Evolutionary conservation across 1,140 invertebrate species (phyloP).

Genomic region (Drosophila truncata): DNA sequence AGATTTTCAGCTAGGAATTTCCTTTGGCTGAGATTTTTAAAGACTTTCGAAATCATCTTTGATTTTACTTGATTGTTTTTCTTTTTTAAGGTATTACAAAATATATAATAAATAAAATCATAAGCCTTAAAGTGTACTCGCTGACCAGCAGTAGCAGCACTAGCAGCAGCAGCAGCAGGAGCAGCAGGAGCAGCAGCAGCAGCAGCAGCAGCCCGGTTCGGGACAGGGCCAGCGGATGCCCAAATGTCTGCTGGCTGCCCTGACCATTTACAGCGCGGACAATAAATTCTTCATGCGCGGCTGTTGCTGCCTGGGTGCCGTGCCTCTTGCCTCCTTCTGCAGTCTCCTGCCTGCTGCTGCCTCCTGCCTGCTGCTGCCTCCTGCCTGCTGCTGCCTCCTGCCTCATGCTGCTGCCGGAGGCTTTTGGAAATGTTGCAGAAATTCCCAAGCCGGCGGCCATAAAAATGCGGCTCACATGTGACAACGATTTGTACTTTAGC

Average conservation of each 20-base stretch:
- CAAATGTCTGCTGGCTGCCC: slow-evolving; percentile 58
- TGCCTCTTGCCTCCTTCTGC: not conserved
- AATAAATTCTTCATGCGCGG: slow-evolving; percentile 74
- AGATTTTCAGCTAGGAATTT: not conserved
- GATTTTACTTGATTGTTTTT: not conserved
- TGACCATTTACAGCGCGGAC: slow-evolving; percentile 73
- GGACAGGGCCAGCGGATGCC: slow-evolving; percentile 34
- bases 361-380: not conserved
- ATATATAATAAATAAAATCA: not conserved
- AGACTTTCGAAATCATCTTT: not conserved
- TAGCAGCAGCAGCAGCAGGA: too few relatives aligned
- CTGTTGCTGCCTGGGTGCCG: slow-evolving; percentile 22
- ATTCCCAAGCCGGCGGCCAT: slow-evolving; percentile 84
- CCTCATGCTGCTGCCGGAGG: not conserved
- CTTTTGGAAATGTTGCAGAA: slow-evolving; percentile 55
- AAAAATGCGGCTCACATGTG: slow-evolving; percentile 85
- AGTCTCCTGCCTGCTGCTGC: not conserved
- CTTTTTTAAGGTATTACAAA: not conserved
- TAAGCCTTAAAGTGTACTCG: not conserved
- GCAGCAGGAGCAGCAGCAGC: not conserved
- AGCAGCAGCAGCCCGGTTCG: not conserved
- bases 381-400: not conserved
- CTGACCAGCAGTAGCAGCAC: slow-evolving; percentile 12
- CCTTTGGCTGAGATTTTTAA: too few relatives aligned
- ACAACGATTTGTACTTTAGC: slow-evolving; percentile 85